phyloP scores from a whole-genome alignment of 2,888 invertebrate genomes.

The Sceliomorpha sp. region DNA sequence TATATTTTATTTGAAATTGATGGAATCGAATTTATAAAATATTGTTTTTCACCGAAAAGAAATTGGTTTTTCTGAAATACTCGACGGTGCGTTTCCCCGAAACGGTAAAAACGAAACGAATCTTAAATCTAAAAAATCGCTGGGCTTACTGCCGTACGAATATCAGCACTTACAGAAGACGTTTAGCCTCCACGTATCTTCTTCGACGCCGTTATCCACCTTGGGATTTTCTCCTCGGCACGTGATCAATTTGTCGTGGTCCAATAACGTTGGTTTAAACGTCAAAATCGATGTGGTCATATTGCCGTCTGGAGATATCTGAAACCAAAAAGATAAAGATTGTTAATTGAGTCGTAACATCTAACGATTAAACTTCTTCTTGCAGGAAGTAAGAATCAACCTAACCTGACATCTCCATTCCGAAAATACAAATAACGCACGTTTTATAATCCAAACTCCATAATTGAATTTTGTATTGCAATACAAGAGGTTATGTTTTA shows the following conservation, averaged over 20 bases:
- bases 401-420: slow-evolving; percentile 1
- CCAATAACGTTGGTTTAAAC: slow-evolving; percentile 88
- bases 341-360: slow-evolving; percentile 26
- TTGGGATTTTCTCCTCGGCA: slow-evolving; percentile 91
- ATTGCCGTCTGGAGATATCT: slow-evolving; percentile 91
- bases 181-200: slow-evolving; percentile 90
- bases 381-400: slow-evolving; percentile 12
- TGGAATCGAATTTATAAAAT: too few relatives aligned
- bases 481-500: too few relatives aligned
- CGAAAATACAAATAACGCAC: too few relatives aligned
- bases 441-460: too few relatives aligned
- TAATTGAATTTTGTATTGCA: too few relatives aligned
- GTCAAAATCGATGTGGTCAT: slow-evolving; percentile 88
- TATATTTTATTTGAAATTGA: too few relatives aligned
- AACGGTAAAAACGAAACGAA: slow-evolving; percentile 19
- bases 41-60: too few relatives aligned
- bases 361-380: slow-evolving; percentile 8
- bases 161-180: slow-evolving; percentile 89
- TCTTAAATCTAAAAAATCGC: slow-evolving; percentile 20
- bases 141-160: slow-evolving; percentile 7
- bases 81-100: too few relatives aligned
- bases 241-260: slow-evolving; percentile 89
- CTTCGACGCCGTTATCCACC: slow-evolving; percentile 87
- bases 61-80: too few relatives aligned
- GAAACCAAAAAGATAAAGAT: slow-evolving; percentile 63